phyloP scores from a whole-genome alignment of 2,888 invertebrate species.

The Ormia ochracea region DNA sequence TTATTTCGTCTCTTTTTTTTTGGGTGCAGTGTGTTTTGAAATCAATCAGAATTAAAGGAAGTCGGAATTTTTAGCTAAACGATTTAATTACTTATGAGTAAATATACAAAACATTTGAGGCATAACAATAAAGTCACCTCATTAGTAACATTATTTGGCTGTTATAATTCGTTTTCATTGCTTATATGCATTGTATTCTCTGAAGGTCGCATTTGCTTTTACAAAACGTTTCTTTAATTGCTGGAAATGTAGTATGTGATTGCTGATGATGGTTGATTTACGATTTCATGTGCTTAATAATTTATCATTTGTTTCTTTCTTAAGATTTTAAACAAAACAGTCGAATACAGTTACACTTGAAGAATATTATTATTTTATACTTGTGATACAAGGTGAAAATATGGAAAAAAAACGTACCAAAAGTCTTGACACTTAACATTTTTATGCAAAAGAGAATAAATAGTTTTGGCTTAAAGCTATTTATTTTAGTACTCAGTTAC shows the following conservation, averaged over 20 bases:
- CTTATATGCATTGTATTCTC: neutral
- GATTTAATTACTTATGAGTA: neutral
- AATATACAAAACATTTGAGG: neutral
- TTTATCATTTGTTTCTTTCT: neutral
- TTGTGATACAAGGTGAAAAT: neutral
- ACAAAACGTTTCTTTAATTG: conserved; percentile 37
- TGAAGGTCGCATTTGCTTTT: conserved; percentile 49
- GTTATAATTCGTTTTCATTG: neutral
- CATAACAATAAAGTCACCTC: too few relatives aligned
- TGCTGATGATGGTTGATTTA: neutral
- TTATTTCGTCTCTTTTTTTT: too few relatives aligned
- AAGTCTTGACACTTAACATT: conserved; percentile 45
- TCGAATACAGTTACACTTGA: conserved; percentile 38
- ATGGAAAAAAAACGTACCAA: neutral
- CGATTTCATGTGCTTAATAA: neutral
- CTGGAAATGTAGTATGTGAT: neutral
- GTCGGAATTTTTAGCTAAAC: too few relatives aligned
- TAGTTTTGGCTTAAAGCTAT: neutral
- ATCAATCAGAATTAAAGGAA: too few relatives aligned
- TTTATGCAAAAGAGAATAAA: neutral
- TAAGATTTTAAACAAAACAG: conserved; percentile 6
- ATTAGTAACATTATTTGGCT: neutral
- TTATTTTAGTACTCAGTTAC: conserved; percentile 6
- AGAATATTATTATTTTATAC: conserved; percentile 1
- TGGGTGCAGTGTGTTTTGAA: too few relatives aligned